phyloP scores from a whole-genome alignment of 2,797 vertebrate genomes.

The Diceros bicornis region DNA sequence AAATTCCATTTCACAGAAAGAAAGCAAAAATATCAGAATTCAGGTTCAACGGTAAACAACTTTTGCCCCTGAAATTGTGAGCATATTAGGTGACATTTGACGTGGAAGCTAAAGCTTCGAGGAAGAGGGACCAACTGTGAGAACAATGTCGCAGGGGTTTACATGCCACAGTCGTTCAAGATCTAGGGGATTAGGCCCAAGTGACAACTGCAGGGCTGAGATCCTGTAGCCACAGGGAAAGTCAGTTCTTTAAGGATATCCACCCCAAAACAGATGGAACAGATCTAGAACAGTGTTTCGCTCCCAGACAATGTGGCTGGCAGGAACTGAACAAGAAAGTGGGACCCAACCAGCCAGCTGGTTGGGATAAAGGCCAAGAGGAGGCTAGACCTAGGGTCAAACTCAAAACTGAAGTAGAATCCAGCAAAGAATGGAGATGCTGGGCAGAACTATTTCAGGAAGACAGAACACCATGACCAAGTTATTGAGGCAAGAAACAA shows the following conservation, averaged over 20 bases:
- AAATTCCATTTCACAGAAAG: not conserved
- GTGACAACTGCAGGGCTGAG: not conserved
- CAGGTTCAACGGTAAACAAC: not conserved
- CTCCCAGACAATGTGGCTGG: not conserved
- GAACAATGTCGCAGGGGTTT: not conserved
- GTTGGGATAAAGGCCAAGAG: slow-evolving; percentile 39
- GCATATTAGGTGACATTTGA: not conserved
- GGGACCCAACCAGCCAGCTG: slow-evolving; percentile 60
- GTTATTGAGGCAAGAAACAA: slow-evolving; percentile 6
- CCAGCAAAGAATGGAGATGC: not conserved
- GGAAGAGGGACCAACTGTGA: not conserved
- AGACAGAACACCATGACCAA: not conserved
- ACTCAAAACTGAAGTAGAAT: slow-evolving; percentile 26
- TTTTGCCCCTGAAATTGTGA: not conserved
- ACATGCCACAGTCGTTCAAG: not conserved
- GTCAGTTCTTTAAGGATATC: slow-evolving; percentile 58
- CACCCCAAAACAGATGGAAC: slow-evolving; percentile 63
- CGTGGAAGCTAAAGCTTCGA: not conserved
- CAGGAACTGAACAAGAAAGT: slow-evolving; percentile 49
- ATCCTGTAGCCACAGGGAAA: not conserved
- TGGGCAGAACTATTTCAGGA: not conserved
- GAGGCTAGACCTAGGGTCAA: slow-evolving; percentile 22
- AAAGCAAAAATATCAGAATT: not conserved
- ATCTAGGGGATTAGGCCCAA: not conserved
- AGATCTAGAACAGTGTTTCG: slow-evolving; percentile 51